These are phyloP conservation scores for Ptychochromis oligacanthus DNA, from an alignment of 2,113 vertebrate genomes.

Conservation along the genomic window DNA sequence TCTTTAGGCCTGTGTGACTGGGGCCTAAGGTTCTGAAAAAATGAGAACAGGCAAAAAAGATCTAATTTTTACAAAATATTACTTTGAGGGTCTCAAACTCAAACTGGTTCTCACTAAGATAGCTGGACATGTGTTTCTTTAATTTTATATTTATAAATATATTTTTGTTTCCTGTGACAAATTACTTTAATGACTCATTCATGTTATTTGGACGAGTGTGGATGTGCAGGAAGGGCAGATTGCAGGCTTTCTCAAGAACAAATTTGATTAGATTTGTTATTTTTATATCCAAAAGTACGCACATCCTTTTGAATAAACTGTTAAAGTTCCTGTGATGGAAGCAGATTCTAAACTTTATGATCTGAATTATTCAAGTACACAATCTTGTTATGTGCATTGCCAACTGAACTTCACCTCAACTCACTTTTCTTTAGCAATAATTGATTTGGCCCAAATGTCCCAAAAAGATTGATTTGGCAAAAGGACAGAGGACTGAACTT, in stretches of 20 bases:
- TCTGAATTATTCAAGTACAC: background rate
- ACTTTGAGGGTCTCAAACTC: no score
- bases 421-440: constrained; percentile 9
- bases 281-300: background rate
- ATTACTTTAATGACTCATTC: background rate
- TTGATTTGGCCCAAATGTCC: background rate
- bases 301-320: background rate
- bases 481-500: background rate
- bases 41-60: background rate
- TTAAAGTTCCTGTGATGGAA: background rate
- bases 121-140: background rate
- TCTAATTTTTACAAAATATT: no score
- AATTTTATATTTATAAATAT: background rate
- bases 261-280: background rate
- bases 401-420: background rate
- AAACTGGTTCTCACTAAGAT: background rate
- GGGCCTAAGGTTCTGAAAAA: background rate
- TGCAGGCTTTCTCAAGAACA: no score
- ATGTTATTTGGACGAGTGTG: background rate
- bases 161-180: background rate
- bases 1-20: background rate
- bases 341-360: background rate
- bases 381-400: background rate
- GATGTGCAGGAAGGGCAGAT: no score
- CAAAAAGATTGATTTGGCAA: constrained; percentile 12